Evolutionary conservation across 1,140 invertebrate genomes (phyloP), one percentile per base, ranked within the genome.

Genomic region (Vollenhovia emeryi): DNA sequence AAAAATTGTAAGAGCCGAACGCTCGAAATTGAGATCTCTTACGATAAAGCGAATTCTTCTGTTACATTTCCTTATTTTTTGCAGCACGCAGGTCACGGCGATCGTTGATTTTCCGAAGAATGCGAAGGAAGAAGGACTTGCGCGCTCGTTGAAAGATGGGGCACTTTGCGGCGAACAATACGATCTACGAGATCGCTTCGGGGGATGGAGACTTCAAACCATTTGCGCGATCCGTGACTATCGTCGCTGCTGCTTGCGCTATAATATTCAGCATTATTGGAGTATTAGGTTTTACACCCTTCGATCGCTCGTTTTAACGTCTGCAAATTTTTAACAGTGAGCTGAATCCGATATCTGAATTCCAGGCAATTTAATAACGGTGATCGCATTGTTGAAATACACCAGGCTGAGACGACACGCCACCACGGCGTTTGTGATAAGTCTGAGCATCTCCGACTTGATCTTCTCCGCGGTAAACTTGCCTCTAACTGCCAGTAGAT

Each of bases 351-450:
- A 48, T 52, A 33, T 60, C 2, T 85, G 0, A 75, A 60, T 90
- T 95, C 43, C 95, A 98, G 98, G 98, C 71, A 98, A 98, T 95
- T 95, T 97, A 69, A 95, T 98, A 59, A 98, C 98, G 27, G 96
- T 98, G 45, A 92, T 98, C 66, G 98, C 98, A 0, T 95, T 98
- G 59, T 94, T 97, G 15, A 96, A 96, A 92, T 97, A 97, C 90
- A 96, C 96, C 18, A 98, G 97, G 94, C 95, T 98, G 66, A 96
- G 97, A 21, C 96, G 96, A 9, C 97, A 98, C 92, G 97, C 98
- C 59, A 98, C 98, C 1, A 98, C 98, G 0, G 97, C 97, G 87
- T 98, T 98, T 93, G 97, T 98, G 57, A 96, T 98, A 88, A 98
- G 97, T 33, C 95, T 98, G 24, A 97, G 97, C 91, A 96, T 97